phyloP scores from a whole-genome alignment of 2,888 invertebrate species.

The Ganaspis brasiliensis region DNA sequence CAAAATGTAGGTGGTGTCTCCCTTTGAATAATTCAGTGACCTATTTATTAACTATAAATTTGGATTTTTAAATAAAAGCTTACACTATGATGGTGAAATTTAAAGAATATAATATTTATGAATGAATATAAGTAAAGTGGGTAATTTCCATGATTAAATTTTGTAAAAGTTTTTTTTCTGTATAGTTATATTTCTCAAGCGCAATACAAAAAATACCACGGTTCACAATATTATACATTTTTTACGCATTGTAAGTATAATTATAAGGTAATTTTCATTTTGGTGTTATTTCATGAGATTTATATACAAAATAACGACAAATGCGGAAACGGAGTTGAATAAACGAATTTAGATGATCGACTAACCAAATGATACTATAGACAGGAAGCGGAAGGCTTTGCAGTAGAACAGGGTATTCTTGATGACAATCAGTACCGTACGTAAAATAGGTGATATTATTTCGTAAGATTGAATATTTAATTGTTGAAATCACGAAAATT shows the following conservation, averaged over 20 bases:
- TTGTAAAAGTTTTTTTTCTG: too few relatives aligned
- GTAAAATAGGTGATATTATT: background rate
- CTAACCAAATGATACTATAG: slow-evolving; percentile 66
- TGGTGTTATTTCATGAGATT: background rate
- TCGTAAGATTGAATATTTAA: too few relatives aligned
- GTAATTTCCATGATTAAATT: too few relatives aligned
- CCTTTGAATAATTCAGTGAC: too few relatives aligned
- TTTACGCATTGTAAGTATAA: background rate
- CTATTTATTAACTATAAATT: too few relatives aligned
- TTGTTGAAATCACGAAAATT: background rate
- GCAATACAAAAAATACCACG: too few relatives aligned
- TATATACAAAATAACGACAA: background rate
- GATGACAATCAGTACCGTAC: background rate
- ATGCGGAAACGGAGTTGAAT: slow-evolving; percentile 8
- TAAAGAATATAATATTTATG: too few relatives aligned
- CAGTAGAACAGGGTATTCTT: background rate
- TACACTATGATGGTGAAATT: too few relatives aligned
- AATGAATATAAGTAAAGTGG: too few relatives aligned
- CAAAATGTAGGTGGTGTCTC: too few relatives aligned
- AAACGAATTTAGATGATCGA: slow-evolving; percentile 55
- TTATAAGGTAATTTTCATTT: background rate
- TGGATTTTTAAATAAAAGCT: too few relatives aligned
- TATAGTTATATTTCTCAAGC: too few relatives aligned
- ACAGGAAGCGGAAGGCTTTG: slow-evolving; percentile 68
- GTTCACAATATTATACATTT: background rate